Evolutionary conservation across 1,140 invertebrate genomes (phyloP), one percentile per base, ranked within the genome.

Genomic region (Bursaphelenchus mucronatus): DNA sequence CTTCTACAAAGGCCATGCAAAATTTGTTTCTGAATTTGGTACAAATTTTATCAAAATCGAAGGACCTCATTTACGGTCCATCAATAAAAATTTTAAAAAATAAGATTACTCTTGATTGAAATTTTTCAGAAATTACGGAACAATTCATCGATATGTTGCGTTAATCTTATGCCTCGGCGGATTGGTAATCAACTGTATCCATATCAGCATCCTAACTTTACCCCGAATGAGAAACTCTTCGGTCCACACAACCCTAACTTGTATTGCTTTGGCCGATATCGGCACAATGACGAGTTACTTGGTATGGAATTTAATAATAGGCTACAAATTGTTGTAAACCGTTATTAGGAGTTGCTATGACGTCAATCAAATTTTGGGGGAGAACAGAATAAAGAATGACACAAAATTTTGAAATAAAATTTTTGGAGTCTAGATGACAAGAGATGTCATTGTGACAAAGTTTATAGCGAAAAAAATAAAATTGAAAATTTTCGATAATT

Each of bases 241-340:
- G 10, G 73, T 75, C 7, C 73, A 75, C 49, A 66, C 69, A 8
- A 64, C 68, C n/a, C 50, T 75, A 10, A 67, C 61, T 5, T 73
- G 61, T 41, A 76, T 75, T 41, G 73, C 73, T 19, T 30, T 72
- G 61, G 74, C 69, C 17, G 73, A 75, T 41, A 75, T 75, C 51
- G 73, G 73, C 43, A 75, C 73, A 4, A 75, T 75, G 73, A 67
- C 66, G 3, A 67, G 69, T 9, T 75, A 75, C 49, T 66, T 69
- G 41, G 72, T 74, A 62, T 47, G 30, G 17, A 61, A n/a, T 10
- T 6, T 5, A 53, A 39, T 19, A 46, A 15, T 30, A 17, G 30
- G 17, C 19, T 21, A 11, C 39, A n/a, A 58, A 17, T 44, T 30
- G 5, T 30, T 30, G 30, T 30, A 30, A 30, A 30, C 30, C 5